Conservation (phyloP, 1,140 invertebrate species). For the Trinorchestia longiramus region DNA sequence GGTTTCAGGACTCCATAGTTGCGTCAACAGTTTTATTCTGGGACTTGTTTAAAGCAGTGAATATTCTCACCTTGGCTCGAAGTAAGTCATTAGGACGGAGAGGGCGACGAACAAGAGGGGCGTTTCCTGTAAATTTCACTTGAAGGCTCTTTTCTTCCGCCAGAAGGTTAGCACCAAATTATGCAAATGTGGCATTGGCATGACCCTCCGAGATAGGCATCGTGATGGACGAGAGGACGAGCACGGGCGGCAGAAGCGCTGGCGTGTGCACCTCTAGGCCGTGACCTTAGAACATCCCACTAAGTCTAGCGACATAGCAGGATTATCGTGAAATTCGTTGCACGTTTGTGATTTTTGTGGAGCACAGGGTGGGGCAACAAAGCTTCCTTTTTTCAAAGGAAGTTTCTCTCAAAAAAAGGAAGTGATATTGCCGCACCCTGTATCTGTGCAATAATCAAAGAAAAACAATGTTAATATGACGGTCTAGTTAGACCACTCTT, state of each 20-base stretch:
- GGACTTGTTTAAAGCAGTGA: neutral
- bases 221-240: constrained; percentile 2
- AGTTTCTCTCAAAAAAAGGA: no score
- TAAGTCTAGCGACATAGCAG: no score
- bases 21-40: neutral
- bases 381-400: no score
- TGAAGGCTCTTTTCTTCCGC: constrained; percentile 15
- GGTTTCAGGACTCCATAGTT: neutral
- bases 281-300: neutral
- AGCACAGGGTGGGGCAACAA: no score
- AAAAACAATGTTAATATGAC: no score
- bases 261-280: neutral
- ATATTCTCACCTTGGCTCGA: neutral
- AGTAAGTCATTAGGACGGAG: neutral
- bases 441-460: no score
- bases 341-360: no score
- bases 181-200: constrained; percentile 33
- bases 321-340: no score
- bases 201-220: constrained; percentile 21
- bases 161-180: constrained; percentile 32
- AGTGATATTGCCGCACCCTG: no score
- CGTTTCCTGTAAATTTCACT: constrained; percentile 20
- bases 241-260: neutral
- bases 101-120: neutral
- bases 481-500: no score